Evolutionary conservation across 2,888 invertebrate species (phyloP).

Genomic region (Noctuana brunneofusca): DNA sequence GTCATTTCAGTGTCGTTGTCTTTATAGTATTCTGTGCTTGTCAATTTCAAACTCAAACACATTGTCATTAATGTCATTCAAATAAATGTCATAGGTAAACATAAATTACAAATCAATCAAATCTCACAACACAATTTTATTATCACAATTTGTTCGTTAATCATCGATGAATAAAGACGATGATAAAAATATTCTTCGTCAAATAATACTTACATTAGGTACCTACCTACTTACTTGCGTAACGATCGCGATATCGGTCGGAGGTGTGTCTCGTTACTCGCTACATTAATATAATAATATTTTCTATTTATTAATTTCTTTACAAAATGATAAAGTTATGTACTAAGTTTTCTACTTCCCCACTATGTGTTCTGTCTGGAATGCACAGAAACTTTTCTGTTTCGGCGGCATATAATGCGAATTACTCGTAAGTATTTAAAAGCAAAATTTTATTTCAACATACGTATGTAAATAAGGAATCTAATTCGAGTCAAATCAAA

Average conservation of each 20-base stretch:
- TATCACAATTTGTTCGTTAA: background rate
- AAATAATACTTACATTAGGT: background rate
- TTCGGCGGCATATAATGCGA: constrained; percentile 55
- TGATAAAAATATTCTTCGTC: background rate
- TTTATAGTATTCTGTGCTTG: too few relatives aligned
- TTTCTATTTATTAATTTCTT: background rate
- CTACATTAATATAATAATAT: constrained; percentile 9
- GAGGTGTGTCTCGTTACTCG: background rate
- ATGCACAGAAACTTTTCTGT: constrained; percentile 59
- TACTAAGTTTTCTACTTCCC: constrained; percentile 42
- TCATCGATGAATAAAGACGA: background rate
- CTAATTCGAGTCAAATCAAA: too few relatives aligned
- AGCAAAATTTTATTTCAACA: too few relatives aligned
- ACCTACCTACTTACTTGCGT: background rate
- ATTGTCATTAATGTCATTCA: too few relatives aligned
- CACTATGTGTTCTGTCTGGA: constrained; percentile 43
- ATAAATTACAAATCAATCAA: background rate
- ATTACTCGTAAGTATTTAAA: constrained; percentile 63
- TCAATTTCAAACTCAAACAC: too few relatives aligned
- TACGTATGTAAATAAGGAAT: too few relatives aligned
- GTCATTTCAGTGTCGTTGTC: too few relatives aligned
- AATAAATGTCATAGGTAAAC: too few relatives aligned
- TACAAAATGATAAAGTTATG: constrained; percentile 55
- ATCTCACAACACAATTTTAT: background rate
- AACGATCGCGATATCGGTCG: background rate